A percentile compares a stretch with the other conserved stretches of the same genome.
These are phyloP conservation scores for Ommatoiulus sabulosus DNA, from an alignment of 2,888 invertebrate species.

Conservation along the genomic window DNA sequence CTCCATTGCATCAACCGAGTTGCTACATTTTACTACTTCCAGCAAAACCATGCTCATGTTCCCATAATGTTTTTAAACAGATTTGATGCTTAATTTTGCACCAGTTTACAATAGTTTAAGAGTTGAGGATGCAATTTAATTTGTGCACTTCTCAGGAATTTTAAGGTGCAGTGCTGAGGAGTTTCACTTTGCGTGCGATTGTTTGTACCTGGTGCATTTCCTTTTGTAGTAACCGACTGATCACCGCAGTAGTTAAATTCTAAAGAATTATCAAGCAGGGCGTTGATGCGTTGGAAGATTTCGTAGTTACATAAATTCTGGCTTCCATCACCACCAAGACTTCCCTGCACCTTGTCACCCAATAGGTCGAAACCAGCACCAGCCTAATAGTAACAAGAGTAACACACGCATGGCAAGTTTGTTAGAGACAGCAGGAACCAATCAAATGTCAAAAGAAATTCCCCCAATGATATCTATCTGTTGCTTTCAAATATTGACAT, in stretches of 20 bases:
- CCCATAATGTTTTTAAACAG: no score
- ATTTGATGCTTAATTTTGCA: not conserved
- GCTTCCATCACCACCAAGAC: constrained; percentile 57
- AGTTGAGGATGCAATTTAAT: not conserved
- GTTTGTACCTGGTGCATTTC: constrained; percentile 56
- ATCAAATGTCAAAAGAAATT: constrained; percentile 49
- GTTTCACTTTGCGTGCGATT: not conserved
- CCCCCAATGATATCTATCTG: not conserved
- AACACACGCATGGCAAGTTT: constrained; percentile 23
- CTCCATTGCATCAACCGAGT: constrained; percentile 10
- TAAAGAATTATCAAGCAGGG: constrained; percentile 67
- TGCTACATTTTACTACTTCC: not conserved
- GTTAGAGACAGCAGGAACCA: constrained; percentile 47
- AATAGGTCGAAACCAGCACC: constrained; percentile 56
- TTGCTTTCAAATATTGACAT: constrained; percentile 46
- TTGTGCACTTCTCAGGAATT: not conserved
- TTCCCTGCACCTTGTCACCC: constrained; percentile 55
- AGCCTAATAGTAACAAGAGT: constrained; percentile 54
- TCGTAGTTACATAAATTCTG: constrained; percentile 61
- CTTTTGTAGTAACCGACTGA: constrained; percentile 50
- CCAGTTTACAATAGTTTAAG: not conserved
- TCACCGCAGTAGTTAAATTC: constrained; percentile 63
- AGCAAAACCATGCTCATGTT: not conserved
- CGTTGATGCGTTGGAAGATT: constrained; percentile 67
- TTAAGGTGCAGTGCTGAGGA: not conserved